Base-by-base conservation (phyloP, 2,888 invertebrate species). In the Mayetiola destructor region DNA sequence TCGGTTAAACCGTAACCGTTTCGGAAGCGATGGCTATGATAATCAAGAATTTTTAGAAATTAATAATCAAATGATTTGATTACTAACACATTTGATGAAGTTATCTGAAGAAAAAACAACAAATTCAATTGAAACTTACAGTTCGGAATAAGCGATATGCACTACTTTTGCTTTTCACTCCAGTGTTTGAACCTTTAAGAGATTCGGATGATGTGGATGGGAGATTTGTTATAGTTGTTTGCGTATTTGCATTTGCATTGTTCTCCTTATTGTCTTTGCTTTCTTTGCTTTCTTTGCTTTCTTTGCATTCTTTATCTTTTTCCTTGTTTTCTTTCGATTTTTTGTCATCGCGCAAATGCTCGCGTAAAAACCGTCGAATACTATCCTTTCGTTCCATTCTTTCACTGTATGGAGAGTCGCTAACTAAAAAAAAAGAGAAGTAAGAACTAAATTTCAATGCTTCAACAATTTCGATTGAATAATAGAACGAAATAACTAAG, bases 361-460 rank as follows among this genome's bases (percentile, higher is more conserved):
- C 71, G 64, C 71, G 72, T 30, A 71, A 68, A 61, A 72, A 71
- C 61, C 72, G 72, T 59, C 71, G 71, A 30, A 71, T 72, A 59
- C 71, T 71, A 58, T 72, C 72, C 58, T 68, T 72, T 10, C 72
- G 67, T 63, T 72, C 71, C 36, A 53, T 52, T 6, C 37, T 32
- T 14, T 57, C 57, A 12, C 48, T 30, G 56, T 64, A 62, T 23
- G 66, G 62, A 18, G 62, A 62, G 55, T 61, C 60, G 10, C 56
- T 60, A 53, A 60, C 61, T 61, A 37, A 35, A 59, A 60, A n/a
- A n/a, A n/a, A n/a, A n/a, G n/a, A n/a, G n/a, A n/a, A n/a, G n/a
- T n/a, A n/a, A n/a, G n/a, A n/a, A n/a, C n/a, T n/a, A n/a, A n/a
- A n/a, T n/a, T n/a, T n/a, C n/a, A n/a, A n/a, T n/a, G n/a, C n/a